phyloP scores from a whole-genome alignment of 2,113 vertebrate species.

The Oncorhynchus keta region DNA sequence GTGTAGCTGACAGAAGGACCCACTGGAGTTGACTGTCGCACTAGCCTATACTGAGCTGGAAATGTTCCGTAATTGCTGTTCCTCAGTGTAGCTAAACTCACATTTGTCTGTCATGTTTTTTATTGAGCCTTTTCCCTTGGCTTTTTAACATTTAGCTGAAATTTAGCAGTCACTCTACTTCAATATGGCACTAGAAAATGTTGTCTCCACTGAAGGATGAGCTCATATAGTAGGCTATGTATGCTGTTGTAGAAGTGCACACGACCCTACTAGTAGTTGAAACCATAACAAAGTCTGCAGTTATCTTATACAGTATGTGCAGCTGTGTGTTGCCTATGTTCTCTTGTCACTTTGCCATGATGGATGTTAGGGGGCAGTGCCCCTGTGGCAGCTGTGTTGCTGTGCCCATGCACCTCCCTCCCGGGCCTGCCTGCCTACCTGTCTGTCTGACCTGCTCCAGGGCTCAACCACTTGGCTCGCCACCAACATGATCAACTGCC shows the following conservation, averaged over 20 bases:
- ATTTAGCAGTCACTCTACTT: no score
- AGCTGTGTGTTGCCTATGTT: neutral
- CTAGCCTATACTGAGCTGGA: no score
- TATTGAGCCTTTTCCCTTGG: neutral
- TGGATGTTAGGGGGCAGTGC: neutral
- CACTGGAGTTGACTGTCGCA: neutral
- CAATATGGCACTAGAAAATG: no score
- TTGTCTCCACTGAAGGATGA: neutral
- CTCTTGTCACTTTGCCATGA: neutral
- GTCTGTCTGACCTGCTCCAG: neutral
- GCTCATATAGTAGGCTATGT: neutral
- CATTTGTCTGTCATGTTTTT: neutral
- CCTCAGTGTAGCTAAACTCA: neutral
- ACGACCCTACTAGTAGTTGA: no score
- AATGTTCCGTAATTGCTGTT: no score
- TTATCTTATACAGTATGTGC: no score
- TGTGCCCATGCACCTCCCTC: no score
- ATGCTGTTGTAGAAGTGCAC: neutral
- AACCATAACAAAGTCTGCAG: no score
- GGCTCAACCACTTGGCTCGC: no score
- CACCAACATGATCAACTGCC: constrained; percentile 29
- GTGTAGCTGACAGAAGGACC: neutral
- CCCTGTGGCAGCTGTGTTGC: neutral
- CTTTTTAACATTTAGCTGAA: no score
- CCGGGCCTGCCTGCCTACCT: neutral